Evolutionary conservation across 2,888 invertebrate genomes (phyloP), one percentile per base, ranked within the genome.

Genomic region (Synergus umbraculus): DNA sequence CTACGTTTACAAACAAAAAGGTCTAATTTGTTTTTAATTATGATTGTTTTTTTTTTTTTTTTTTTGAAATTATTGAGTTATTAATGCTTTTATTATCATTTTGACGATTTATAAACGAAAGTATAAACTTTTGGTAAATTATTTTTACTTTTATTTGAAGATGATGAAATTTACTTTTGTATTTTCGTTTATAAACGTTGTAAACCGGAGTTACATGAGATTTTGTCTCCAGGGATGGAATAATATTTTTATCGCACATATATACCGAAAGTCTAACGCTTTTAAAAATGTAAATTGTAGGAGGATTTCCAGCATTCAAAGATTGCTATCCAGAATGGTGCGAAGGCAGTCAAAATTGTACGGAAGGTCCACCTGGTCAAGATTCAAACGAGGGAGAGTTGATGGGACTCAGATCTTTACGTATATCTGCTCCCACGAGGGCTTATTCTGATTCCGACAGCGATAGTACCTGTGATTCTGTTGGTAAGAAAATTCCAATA

Each of bases 311-410:
- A 83, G 95, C 95, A 91, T 98, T 98, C 93, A 95, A 95, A 86
- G 95, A 96, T 87, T 94, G 95, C 83, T 98, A 96, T 93, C 98
- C 98, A 58, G 98, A 98, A 93, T 97, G 97, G 97, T 97, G 97
- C 93, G 97, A 97, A 91, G 95, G 96, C 77, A 95, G 95, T 85
- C 94, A 95, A 83, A 95, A 95, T 10, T 88, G 84, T 82, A 83
- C 87, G 3, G 92, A 91, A 82, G 90, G 91, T 65, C 85, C 89
- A 67, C 83, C 89, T 13, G 90, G 89, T 78, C 90, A 88, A 78
- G 91, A 91, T 79, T 87, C 90, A 79, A 93, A 93, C 84, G 93
- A 94, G 77, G 94, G 94, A 86, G 94, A 95, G 87, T 91, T 95
- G 84, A 94, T 95, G 93, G 95, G 95, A 88, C 92, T 93, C 90